Base-by-base conservation (phyloP, 2,797 vertebrate genomes). In the Lepus townsendii region DNA sequence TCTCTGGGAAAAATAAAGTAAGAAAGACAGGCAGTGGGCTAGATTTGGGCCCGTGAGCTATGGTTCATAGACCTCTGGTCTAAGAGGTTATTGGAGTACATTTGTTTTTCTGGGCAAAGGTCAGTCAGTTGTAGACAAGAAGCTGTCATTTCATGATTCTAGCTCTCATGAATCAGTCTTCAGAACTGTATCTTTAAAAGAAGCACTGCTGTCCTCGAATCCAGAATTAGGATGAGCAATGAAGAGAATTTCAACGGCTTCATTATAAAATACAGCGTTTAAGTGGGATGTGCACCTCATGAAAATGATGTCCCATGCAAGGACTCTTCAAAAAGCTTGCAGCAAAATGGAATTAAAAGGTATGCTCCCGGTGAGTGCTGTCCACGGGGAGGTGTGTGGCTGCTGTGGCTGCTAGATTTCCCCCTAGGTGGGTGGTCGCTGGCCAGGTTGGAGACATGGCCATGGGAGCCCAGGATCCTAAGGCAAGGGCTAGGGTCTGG, bases 231-330 rank as follows among this genome's bases (percentile, higher is more conserved):
- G 22, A 35, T 60, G 75, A 38, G 7, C 57, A 30, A 38, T 42
- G 72, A 52, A 63, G 32, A 92, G 8, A 92, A 84, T 1, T 38
- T 88, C 77, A 66, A 86, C 26, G 27, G 30, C 13, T 60, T 87
- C 14, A 11, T 77, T 90, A 93, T 71, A 83, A 96, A 94, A 77
- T 30, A 47, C 27, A 80, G 62, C 30, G 77, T 93, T 68, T 80
- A 93, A 89, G 62, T 84, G 42, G 1, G 19, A 11, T 30, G 24
- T 84, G 32, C 50, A 88, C 30, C 72, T 76, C 7, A 87, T 65
- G 32, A 57, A 92, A 86, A 50, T 27, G 4, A 17, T 86, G 22
- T 66, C 50, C 93, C 35, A 42, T 47, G 63, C 38, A 2, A 57
- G 54, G 17, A 57, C 54, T 57, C 54, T 57, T 57, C 54, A 57